Percentiles rank a stretch among this genome's conserved stretches.
phyloP scores from a whole-genome alignment of 64 coral and sea anemone genomes.

The Montipora foliosa region DNA sequence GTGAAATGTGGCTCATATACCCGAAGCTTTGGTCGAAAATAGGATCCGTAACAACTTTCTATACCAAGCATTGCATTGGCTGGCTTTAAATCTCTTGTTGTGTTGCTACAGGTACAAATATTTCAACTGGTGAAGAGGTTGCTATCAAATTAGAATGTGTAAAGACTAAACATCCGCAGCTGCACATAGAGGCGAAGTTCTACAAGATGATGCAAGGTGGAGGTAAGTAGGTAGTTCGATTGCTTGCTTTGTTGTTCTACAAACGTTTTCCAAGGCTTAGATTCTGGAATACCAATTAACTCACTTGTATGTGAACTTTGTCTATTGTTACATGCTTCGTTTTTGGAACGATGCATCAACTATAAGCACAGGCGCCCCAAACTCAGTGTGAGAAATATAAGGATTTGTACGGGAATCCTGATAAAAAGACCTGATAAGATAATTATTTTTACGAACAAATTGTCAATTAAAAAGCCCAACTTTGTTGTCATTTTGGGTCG shows the following conservation, averaged over 20 bases:
- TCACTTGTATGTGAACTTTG: no score
- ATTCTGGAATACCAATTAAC: no score
- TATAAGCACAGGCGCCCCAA: no score
- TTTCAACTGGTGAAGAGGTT: slow-evolving; percentile 96
- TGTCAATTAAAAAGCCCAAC: no score
- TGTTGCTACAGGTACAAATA: slow-evolving; percentile 86
- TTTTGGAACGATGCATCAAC: no score
- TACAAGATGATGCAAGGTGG: slow-evolving; percentile 99
- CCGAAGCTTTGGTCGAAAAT: not conserved
- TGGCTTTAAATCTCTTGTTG: not conserved
- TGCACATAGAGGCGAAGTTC: slow-evolving; percentile 99
- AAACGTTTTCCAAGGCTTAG: not conserved
- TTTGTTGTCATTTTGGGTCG: no score
- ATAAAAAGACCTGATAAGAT: no score
- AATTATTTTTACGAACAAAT: no score
- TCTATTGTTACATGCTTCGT: no score
- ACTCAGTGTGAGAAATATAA: no score
- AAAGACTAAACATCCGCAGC: slow-evolving; percentile 98
- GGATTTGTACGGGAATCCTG: no score
- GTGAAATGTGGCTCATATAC: not conserved
- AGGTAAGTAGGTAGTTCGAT: slow-evolving; percentile 46
- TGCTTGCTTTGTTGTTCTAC: not conserved
- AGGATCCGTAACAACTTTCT: not conserved
- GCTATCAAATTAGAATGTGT: slow-evolving; percentile 99
- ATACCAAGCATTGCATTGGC: not conserved